These are phyloP conservation scores for Fabriciana adippe DNA, from an alignment of 2,888 invertebrate genomes.

Conservation along the genomic window DNA sequence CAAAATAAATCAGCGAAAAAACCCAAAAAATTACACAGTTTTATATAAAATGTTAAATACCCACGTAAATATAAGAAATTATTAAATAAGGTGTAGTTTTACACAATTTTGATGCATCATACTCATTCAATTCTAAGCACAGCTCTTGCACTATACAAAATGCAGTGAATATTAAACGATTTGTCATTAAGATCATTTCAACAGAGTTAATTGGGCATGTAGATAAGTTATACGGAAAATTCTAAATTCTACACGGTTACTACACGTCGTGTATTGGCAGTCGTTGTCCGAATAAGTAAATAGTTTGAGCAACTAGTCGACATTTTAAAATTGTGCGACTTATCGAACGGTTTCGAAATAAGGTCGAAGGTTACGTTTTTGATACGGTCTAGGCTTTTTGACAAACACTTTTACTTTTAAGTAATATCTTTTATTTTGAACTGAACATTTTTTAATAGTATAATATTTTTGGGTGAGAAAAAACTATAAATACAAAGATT, in stretches of 20 bases:
- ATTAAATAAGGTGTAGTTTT: too few species aligned
- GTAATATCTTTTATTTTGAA: too few species aligned
- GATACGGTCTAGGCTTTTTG: slow-evolving; percentile 5
- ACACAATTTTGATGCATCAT: too few species aligned
- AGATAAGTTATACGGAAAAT: slow-evolving; percentile 37
- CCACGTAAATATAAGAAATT: too few species aligned
- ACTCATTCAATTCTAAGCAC: too few species aligned
- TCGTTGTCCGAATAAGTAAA: slow-evolving; percentile 56
- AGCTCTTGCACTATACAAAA: not conserved
- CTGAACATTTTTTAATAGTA: too few species aligned
- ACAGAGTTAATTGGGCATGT: slow-evolving; percentile 36
- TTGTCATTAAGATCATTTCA: slow-evolving; percentile 34
- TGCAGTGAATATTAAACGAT: slow-evolving; percentile 25
- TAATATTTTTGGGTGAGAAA: too few species aligned
- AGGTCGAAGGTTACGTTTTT: slow-evolving; percentile 22
- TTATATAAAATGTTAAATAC: too few species aligned
- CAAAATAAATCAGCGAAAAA: too few species aligned
- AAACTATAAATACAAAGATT: too few species aligned
- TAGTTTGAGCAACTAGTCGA: slow-evolving; percentile 45
- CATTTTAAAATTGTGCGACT: slow-evolving; percentile 50
- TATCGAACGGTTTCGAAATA: slow-evolving; percentile 51
- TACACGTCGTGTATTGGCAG: slow-evolving; percentile 39
- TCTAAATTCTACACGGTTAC: slow-evolving; percentile 39
- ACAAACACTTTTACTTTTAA: not conserved
- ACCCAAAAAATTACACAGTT: too few species aligned